These are phyloP conservation scores for Disparrhopalites patrizii DNA, from an alignment of 2,888 invertebrate genomes.

Conservation along the genomic window DNA sequence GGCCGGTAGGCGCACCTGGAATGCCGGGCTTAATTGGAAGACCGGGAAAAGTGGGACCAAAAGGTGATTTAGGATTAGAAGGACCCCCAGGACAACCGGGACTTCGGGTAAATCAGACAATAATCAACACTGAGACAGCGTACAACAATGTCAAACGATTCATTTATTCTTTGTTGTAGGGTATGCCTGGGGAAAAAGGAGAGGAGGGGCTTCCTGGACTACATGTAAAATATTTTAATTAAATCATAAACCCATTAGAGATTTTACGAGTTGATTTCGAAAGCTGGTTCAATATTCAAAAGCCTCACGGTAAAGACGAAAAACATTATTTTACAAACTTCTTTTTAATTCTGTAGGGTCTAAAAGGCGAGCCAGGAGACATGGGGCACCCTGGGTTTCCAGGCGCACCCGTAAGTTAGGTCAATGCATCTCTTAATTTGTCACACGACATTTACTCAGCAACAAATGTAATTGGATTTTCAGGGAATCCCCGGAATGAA, in stretches of 20 bases:
- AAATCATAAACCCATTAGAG: neutral
- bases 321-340: neutral
- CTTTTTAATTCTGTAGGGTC: too few relatives aligned
- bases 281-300: neutral
- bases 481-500: neutral
- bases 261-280: neutral
- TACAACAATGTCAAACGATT: too few relatives aligned
- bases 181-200: neutral
- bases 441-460: neutral
- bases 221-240: neutral
- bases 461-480: neutral
- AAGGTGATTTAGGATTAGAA: neutral
- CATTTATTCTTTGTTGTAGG: neutral
- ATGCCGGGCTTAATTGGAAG: neutral
- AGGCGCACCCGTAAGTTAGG: neutral
- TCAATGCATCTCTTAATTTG: neutral
- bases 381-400: neutral
- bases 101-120: neutral
- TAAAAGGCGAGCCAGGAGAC: neutral
- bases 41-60: neutral
- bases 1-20: too few relatives aligned
- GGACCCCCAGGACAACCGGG: neutral
- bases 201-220: neutral
- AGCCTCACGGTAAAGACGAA: neutral
- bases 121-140: too few relatives aligned